Evolutionary conservation across 2,113 vertebrate species (phyloP).

Genomic region (Barbus barbus): DNA sequence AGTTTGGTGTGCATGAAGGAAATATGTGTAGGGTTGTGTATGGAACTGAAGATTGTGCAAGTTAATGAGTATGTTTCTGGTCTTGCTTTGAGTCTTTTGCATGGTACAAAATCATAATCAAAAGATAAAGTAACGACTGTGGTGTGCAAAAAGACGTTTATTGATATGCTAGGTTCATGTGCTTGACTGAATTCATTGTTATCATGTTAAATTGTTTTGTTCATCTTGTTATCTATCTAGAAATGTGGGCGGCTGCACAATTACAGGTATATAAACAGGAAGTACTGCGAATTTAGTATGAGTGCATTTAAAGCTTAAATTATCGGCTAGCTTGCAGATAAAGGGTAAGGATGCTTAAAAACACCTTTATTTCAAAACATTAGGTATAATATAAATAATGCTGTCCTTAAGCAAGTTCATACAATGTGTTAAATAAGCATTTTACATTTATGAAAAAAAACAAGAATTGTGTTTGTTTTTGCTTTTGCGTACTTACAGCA

Average conservation of each 20-base stretch:
- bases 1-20: background rate
- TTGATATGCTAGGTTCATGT: background rate
- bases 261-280: background rate
- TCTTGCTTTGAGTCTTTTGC: background rate
- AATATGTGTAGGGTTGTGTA: background rate
- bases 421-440: background rate
- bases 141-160: background rate
- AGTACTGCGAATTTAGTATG: background rate
- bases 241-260: background rate
- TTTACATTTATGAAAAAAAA: background rate
- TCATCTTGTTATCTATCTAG: background rate
- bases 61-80: background rate
- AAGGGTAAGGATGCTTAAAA: background rate
- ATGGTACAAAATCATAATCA: background rate
- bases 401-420: background rate
- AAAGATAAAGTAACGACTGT: no score
- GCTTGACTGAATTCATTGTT: background rate
- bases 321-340: background rate
- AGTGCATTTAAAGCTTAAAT: background rate
- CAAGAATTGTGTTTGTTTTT: background rate
- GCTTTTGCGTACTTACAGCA: background rate
- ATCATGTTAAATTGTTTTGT: background rate
- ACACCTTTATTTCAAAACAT: background rate
- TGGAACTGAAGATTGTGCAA: background rate
- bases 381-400: background rate